Conservation (phyloP, 1,140 invertebrate genomes). For the Meloidogyne exigua region DNA sequence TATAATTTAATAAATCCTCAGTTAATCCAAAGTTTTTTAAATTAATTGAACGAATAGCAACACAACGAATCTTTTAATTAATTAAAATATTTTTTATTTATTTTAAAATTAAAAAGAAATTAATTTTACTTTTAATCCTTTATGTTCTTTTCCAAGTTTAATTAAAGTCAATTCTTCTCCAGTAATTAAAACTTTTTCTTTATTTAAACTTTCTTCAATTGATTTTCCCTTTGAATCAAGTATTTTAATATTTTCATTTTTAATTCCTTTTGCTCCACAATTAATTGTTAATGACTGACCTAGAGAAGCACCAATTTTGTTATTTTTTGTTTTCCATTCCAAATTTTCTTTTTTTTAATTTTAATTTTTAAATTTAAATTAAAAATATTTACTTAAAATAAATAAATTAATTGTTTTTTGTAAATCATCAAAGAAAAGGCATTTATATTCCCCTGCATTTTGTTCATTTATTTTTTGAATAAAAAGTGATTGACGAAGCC, state of each 20-base stretch:
- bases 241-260: constrained; percentile 29
- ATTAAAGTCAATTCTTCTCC: not conserved
- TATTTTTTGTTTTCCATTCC: constrained; percentile 35
- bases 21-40: not conserved
- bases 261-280: constrained; percentile 38
- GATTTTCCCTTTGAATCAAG: constrained; percentile 20
- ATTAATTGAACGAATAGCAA: constrained; percentile 36
- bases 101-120: not conserved
- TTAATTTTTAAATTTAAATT: not conserved
- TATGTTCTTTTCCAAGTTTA: constrained; percentile 24
- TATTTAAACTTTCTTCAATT: constrained; percentile 25
- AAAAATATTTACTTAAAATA: constrained; percentile 8
- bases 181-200: not conserved
- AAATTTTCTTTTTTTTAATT: constrained; percentile 35
- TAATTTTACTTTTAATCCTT: constrained; percentile 28
- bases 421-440: not conserved
- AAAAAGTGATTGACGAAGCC: constrained; percentile 1
- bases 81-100: not conserved
- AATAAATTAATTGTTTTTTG: constrained; percentile 6
- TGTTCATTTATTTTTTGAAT: constrained; percentile 11
- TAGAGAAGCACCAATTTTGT: constrained; percentile 33
- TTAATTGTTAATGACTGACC: constrained; percentile 42
- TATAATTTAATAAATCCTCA: constrained; percentile 10
- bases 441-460: constrained; percentile 2
- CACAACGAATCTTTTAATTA: constrained; percentile 29